Percentiles rank a stretch among this genome's conserved stretches.
Evolutionary conservation across 53 echinoderm and acorn worm species (phyloP).

Genomic region (Echinarachnius parma): DNA sequence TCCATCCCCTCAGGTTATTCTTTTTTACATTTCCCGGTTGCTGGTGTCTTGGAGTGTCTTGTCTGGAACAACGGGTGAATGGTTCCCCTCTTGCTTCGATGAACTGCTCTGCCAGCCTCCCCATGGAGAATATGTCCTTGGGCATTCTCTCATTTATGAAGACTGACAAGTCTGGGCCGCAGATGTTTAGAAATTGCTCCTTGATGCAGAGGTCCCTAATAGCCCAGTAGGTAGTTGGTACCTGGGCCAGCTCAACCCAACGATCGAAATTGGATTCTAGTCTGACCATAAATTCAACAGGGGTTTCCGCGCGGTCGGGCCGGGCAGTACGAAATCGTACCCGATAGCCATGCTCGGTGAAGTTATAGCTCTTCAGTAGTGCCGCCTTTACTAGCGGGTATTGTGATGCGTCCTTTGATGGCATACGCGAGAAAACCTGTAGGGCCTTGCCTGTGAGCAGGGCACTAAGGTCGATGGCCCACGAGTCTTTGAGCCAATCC

Average conservation of each 20-base stretch:
- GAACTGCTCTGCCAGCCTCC: conserved; percentile 14
- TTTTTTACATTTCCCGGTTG: neutral
- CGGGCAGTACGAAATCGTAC: conserved; percentile 27
- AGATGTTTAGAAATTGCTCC: conserved; percentile 33
- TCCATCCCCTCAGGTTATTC: too few relatives aligned
- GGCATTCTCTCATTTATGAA: conserved; percentile 40
- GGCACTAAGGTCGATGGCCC: conserved; percentile 17
- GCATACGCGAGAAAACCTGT: conserved; percentile 28
- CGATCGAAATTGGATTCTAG: conserved; percentile 26
- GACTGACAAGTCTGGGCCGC: conserved; percentile 12
- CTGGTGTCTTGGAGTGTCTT: neutral
- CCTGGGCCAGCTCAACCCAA: conserved; percentile 40
- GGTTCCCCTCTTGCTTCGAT: neutral
- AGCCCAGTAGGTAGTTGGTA: conserved; percentile 15
- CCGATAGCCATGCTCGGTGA: conserved; percentile 47
- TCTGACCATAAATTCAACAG: conserved; percentile 21
- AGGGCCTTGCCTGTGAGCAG: conserved; percentile 32
- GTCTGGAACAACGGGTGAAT: neutral
- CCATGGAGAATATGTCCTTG: neutral
- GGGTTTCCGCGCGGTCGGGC: conserved; percentile 26
- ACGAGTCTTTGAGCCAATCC: conserved; percentile 13
- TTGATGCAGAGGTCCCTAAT: conserved; percentile 33
- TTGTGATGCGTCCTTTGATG: neutral
- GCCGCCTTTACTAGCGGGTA: neutral
- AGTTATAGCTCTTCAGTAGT: conserved; percentile 27